A percentile compares a stretch with the other conserved stretches of the same genome.
Evolutionary conservation across 1,140 invertebrate species (phyloP).

Genomic region (Achroia grisella): DNA sequence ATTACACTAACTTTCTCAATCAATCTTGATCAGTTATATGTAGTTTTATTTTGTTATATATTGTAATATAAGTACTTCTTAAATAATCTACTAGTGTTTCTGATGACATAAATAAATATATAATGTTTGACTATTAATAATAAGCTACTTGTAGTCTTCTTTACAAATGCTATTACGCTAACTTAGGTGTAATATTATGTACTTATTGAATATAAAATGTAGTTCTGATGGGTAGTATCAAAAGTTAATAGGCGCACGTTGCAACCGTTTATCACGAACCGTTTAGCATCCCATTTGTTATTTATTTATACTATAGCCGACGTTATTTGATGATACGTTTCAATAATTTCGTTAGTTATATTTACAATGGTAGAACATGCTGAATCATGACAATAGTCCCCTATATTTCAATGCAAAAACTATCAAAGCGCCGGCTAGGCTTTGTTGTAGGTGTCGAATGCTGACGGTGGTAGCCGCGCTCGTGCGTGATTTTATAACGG

Average conservation of each 20-base stretch:
- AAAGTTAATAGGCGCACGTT: constrained; percentile 8
- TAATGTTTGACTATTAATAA: no score
- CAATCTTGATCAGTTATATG: no score
- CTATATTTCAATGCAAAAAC: constrained; percentile 62
- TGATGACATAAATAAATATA: no score
- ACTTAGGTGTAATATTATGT: no score
- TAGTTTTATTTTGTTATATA: no score
- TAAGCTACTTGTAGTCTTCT: no score
- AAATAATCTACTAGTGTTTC: no score
- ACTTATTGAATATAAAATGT: no score
- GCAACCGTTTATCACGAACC: background rate
- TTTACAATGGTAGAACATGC: constrained; percentile 53
- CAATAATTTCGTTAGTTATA: constrained; percentile 57
- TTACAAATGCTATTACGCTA: no score
- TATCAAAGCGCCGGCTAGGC: constrained; percentile 18
- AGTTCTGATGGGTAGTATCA: no score
- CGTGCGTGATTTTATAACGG: constrained; percentile 61
- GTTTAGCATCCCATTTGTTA: constrained; percentile 34
- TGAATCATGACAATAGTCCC: constrained; percentile 42
- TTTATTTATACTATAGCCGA: constrained; percentile 41
- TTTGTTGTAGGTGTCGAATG: constrained; percentile 11
- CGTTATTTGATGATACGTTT: constrained; percentile 39
- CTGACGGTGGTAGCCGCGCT: constrained; percentile 24
- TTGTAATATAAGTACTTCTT: no score
- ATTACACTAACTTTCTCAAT: no score